Conservation (phyloP, 2,888 invertebrate species). For the Drosophila tripunctata region DNA sequence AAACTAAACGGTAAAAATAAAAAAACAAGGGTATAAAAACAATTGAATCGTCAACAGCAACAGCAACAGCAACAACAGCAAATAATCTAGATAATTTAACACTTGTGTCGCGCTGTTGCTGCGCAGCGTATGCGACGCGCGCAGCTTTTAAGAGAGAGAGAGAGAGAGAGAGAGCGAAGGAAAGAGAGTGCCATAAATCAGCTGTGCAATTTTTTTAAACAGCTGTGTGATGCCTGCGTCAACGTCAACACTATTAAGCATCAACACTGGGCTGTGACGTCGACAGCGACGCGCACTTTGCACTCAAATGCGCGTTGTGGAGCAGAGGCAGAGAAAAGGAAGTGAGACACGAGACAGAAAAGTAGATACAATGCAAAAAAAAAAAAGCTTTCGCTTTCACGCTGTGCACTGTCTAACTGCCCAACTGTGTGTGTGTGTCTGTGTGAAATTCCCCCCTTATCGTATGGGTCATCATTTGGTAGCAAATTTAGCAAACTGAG, state of each 20-base stretch:
- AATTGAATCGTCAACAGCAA: conserved; percentile 48
- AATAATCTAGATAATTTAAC: conserved; percentile 40
- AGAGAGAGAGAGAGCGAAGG: too few relatives aligned
- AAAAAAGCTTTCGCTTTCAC: conserved; percentile 4
- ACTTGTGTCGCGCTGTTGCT: conserved; percentile 16
- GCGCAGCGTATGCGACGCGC: conserved; percentile 2
- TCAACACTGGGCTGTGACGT: conserved; percentile 34
- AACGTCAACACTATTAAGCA: too few relatives aligned
- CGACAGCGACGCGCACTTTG: conserved; percentile 27
- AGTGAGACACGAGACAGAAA: too few relatives aligned
- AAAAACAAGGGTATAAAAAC: too few relatives aligned
- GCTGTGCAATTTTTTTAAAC: conserved; percentile 46
- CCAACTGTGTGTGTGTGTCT: background rate
- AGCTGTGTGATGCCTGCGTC: conserved; percentile 30
- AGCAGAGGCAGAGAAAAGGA: background rate
- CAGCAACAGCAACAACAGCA: conserved; percentile 24
- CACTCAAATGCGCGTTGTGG: background rate
- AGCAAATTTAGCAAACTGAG: too few relatives aligned
- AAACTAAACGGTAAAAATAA: conserved; percentile 14
- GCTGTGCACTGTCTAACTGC: background rate
- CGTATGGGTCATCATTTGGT: conserved; percentile 1
- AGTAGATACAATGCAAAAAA: background rate
- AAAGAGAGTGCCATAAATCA: conserved; percentile 28
- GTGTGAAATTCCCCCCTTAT: conserved; percentile 5
- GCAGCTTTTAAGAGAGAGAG: background rate